Percentiles rank a stretch among this genome's conserved stretches.
Evolutionary conservation across 2,888 invertebrate species (phyloP).

Genomic region (Drosophila rubida): DNA sequence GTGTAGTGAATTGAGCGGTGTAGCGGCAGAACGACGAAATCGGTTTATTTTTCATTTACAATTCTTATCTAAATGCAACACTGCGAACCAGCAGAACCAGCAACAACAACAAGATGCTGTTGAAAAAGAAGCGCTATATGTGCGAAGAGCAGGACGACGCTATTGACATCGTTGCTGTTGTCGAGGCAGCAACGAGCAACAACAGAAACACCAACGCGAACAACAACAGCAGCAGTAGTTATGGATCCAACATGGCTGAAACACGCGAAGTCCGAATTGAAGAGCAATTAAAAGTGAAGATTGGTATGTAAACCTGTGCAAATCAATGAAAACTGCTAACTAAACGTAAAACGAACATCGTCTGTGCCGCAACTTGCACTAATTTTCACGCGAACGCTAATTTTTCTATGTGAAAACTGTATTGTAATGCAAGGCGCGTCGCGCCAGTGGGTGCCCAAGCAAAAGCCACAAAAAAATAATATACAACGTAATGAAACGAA

Average conservation of each 20-base stretch:
- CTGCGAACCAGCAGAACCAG: slow-evolving; percentile 30
- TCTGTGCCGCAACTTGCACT: slow-evolving; percentile 10
- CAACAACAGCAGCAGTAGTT: slow-evolving; percentile 85
- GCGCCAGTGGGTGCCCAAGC: slow-evolving; percentile 44
- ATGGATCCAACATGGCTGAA: slow-evolving; percentile 97
- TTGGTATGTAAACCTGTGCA: slow-evolving; percentile 89
- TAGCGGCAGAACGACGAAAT: slow-evolving; percentile 46
- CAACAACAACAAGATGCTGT: slow-evolving; percentile 76
- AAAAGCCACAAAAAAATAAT: slow-evolving; percentile 27
- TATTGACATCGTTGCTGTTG: slow-evolving; percentile 64
- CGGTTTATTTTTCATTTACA: slow-evolving; percentile 43
- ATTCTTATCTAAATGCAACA: slow-evolving; percentile 69
- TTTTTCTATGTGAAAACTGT: slow-evolving; percentile 64
- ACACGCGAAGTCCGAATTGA: slow-evolving; percentile 95
- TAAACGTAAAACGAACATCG: slow-evolving; percentile 29
- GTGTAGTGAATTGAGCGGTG: slow-evolving; percentile 8
- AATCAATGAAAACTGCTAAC: slow-evolving; percentile 52
- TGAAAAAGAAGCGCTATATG: slow-evolving; percentile 83
- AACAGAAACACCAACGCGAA: slow-evolving; percentile 72
- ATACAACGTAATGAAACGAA: slow-evolving; percentile 24
- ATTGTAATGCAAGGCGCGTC: slow-evolving; percentile 76
- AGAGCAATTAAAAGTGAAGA: slow-evolving; percentile 97
- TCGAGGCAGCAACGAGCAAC: slow-evolving; percentile 62
- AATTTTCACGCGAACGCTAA: slow-evolving; percentile 33
- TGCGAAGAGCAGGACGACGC: slow-evolving; percentile 78